These are phyloP conservation scores for Enteromius thamalakanensis DNA, from an alignment of 2,797 vertebrate genomes.

Conservation along the genomic window DNA sequence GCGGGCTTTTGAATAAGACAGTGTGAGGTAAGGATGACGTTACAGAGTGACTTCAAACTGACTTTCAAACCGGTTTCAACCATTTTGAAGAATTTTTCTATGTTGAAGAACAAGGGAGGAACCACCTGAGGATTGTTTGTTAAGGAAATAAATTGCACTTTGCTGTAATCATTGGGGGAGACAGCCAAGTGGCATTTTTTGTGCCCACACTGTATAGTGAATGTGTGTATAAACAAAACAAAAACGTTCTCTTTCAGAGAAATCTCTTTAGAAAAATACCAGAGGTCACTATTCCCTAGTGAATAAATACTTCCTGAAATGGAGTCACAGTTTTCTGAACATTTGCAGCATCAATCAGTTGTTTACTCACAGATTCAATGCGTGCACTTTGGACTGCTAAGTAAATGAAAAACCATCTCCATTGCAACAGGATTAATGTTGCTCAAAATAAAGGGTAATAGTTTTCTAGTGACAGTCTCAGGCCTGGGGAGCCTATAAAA, in stretches of 20 bases:
- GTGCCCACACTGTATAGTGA: not conserved
- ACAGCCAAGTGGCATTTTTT: conserved; percentile 31
- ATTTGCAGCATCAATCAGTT: conserved; percentile 32
- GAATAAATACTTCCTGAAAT: conserved; percentile 49
- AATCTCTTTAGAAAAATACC: conserved; percentile 14
- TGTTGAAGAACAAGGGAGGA: conserved; percentile 2
- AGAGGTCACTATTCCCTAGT: conserved; percentile 27
- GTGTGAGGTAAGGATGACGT: conserved; percentile 47
- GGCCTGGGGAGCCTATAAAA: not conserved
- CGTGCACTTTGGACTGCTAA: not conserved
- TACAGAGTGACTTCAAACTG: conserved; percentile 43
- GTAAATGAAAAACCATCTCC: conserved; percentile 26
- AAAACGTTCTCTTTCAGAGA: not conserved
- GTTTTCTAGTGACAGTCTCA: conserved; percentile 33
- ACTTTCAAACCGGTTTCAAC: conserved; percentile 41
- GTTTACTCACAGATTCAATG: conserved; percentile 6
- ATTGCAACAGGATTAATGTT: conserved; percentile 51
- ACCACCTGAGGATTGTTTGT: conserved; percentile 35
- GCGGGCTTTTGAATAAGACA: conserved; percentile 39
- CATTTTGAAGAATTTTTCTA: conserved; percentile 39
- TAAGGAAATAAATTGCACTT: conserved; percentile 35
- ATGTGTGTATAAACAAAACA: conserved; percentile 25
- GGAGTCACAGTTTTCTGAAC: not conserved
- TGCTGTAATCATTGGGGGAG: conserved; percentile 28
- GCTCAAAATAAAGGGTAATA: conserved; percentile 40